Evolutionary conservation across 2,888 invertebrate genomes (phyloP).

Genomic region (Zootermopsis nevadensis): DNA sequence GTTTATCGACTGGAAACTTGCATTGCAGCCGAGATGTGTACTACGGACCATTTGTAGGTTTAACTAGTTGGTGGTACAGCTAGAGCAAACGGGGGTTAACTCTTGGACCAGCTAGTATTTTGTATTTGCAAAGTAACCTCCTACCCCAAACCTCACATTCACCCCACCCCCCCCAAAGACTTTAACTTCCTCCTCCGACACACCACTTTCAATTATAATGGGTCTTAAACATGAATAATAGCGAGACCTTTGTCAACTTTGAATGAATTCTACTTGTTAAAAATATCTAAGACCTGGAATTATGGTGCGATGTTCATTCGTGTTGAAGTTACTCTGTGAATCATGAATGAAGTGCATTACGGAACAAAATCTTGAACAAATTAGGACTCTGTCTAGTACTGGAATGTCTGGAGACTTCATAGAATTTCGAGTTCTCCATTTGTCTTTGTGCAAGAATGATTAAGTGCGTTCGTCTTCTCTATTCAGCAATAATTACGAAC

Average conservation of each 20-base stretch:
- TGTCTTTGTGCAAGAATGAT: too few species aligned
- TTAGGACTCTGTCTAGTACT: neutral
- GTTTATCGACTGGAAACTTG: constrained; percentile 47
- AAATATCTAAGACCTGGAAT: neutral
- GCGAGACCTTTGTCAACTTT: neutral
- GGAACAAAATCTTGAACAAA: neutral
- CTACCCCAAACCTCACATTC: neutral
- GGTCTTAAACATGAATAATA: constrained; percentile 31
- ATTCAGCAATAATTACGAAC: too few species aligned
- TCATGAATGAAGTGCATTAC: neutral
- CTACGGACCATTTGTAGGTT: neutral
- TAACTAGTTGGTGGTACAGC: constrained; percentile 22
- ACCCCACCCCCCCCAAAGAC: neutral
- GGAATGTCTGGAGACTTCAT: neutral
- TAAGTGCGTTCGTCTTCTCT: too few species aligned
- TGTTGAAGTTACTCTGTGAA: neutral
- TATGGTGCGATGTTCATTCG: neutral
- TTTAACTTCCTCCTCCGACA: neutral
- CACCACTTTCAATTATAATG: constrained; percentile 15
- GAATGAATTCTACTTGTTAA: neutral
- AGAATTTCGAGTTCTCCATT: too few species aligned
- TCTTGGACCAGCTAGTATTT: constrained; percentile 14
- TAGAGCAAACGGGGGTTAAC: constrained; percentile 40
- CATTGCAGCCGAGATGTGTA: constrained; percentile 12
- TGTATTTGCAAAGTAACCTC: constrained; percentile 20